These are phyloP conservation scores for Hydrozoanthus tunicans DNA, from an alignment of 64 coral and sea anemone species.

Conservation along the genomic window DNA sequence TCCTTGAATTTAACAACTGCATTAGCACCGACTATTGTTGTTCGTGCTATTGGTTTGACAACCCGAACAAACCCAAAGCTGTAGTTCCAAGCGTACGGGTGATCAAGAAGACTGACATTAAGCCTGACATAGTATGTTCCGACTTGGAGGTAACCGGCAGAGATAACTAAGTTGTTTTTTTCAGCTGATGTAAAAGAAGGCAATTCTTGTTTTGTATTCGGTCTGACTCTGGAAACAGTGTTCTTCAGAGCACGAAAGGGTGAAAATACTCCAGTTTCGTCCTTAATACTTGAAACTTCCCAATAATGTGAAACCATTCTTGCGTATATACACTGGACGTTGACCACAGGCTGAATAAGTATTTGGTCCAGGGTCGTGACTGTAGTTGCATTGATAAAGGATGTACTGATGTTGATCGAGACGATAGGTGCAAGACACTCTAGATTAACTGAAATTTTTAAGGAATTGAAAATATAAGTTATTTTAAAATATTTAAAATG, in stretches of 20 bases:
- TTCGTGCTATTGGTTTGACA: neutral
- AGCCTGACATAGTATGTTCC: slow-evolving; percentile 36
- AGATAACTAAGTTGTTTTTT: neutral
- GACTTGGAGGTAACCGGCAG: neutral
- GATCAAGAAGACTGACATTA: neutral
- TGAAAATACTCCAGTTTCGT: neutral
- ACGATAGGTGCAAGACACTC: slow-evolving; percentile 17
- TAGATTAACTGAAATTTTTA: slow-evolving; percentile 5
- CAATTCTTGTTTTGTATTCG: neutral
- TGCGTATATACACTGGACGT: neutral
- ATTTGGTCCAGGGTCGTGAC: slow-evolving; percentile 5
- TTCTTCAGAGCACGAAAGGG: slow-evolving; percentile 10
- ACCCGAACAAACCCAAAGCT: slow-evolving; percentile 18
- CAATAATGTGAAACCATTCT: neutral
- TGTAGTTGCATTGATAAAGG: neutral
- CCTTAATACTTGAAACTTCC: slow-evolving; percentile 24
- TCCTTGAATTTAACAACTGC: slow-evolving; percentile 18
- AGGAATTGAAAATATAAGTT: neutral
- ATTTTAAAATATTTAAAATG: neutral
- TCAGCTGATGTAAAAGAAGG: neutral
- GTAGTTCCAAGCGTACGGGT: slow-evolving; percentile 6
- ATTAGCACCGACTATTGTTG: slow-evolving; percentile 3
- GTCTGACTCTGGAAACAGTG: neutral
- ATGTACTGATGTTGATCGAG: slow-evolving; percentile 19
- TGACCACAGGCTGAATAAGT: slow-evolving; percentile 10